phyloP scores from a whole-genome alignment of 2,113 vertebrate species.

The Eira barbara region DNA sequence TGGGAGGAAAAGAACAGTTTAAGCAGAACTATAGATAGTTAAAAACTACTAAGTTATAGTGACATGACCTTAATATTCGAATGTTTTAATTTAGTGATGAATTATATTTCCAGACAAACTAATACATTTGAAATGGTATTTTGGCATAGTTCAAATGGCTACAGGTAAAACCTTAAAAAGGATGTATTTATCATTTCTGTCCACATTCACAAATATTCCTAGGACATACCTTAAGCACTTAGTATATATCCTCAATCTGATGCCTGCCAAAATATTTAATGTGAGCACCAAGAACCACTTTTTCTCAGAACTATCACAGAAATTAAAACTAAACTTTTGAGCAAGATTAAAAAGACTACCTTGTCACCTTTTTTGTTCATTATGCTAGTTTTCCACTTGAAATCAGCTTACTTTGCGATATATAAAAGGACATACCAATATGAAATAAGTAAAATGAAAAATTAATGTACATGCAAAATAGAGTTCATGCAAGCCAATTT shows the following conservation, averaged over 20 bases:
- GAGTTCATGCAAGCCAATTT: neutral
- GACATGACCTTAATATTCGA: neutral
- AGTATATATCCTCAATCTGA: neutral
- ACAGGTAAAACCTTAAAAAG: neutral
- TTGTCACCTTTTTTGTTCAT: neutral
- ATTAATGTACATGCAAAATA: neutral
- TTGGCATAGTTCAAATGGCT: neutral
- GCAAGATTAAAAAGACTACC: neutral
- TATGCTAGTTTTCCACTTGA: neutral
- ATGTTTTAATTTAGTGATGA: neutral
- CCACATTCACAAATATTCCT: neutral
- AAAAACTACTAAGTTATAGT: neutral
- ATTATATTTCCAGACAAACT: neutral
- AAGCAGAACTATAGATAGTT: neutral
- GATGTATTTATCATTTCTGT: neutral
- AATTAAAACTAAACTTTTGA: neutral
- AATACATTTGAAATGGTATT: neutral
- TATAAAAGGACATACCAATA: neutral
- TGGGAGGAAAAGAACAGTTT: neutral
- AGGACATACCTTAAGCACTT: neutral
- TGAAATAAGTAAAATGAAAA: constrained; percentile 42
- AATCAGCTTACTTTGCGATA: neutral
- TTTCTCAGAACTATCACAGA: neutral
- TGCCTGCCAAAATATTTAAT: neutral
- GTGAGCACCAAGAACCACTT: neutral